phyloP scores from a whole-genome alignment of 92 coral and sea anemone genomes.

The Palythoa heliodiscus region DNA sequence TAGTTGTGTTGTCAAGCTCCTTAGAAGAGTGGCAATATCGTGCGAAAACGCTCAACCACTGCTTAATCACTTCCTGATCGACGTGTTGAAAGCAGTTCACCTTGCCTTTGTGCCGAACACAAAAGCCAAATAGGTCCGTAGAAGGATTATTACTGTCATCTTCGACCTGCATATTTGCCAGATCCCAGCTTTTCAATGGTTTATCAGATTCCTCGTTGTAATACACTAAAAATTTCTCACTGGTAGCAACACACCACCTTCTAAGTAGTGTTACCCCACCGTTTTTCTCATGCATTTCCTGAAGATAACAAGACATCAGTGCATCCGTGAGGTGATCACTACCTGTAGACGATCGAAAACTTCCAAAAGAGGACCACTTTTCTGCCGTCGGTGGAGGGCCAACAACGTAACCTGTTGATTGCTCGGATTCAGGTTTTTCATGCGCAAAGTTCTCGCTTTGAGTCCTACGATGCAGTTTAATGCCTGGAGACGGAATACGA shows the following conservation, averaged over 20 bases:
- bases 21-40: conserved; percentile 65
- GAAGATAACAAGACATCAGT: conserved; percentile 79
- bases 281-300: conserved; percentile 62
- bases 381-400: conserved; percentile 11
- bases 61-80: conserved; percentile 64
- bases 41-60: conserved; percentile 78
- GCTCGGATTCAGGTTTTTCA: conserved; percentile 29
- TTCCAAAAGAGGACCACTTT: conserved; percentile 29
- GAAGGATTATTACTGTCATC: conserved; percentile 64
- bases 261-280: conserved; percentile 66
- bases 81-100: conserved; percentile 41
- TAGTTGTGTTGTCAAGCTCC: conserved; percentile 9
- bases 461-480: conserved; percentile 63
- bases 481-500: conserved; percentile 77
- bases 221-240: conserved; percentile 74
- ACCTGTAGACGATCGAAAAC: conserved; percentile 23
- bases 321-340: conserved; percentile 58
- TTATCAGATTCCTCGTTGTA: conserved; percentile 68
- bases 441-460: conserved; percentile 73
- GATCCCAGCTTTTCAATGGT: conserved; percentile 68
- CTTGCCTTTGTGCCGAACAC: conserved; percentile 55
- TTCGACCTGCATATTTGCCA: conserved; percentile 57
- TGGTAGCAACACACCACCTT: conserved; percentile 89
- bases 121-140: conserved; percentile 64
- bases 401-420: conserved; percentile 33